Conservation (phyloP, 2,113 vertebrate genomes). For the Pandion haliaetus region DNA sequence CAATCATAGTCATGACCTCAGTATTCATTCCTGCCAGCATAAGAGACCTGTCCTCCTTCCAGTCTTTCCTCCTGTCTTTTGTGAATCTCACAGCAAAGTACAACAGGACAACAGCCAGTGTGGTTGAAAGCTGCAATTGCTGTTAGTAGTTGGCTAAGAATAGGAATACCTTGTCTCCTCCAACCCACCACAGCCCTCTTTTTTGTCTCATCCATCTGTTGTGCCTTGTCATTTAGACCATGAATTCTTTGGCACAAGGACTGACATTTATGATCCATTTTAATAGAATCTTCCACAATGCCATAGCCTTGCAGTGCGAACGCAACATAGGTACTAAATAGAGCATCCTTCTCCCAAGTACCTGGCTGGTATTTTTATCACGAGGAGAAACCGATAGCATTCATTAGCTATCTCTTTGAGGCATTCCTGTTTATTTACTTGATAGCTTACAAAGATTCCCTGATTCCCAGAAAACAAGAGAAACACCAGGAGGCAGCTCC, state of each 20-base stretch:
- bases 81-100: not conserved
- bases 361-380: not conserved
- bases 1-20: not conserved
- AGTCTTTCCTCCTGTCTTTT: not conserved
- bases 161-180: not conserved
- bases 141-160: not conserved
- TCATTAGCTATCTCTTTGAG: not conserved
- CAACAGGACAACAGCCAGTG: not conserved
- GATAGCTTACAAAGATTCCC: not conserved
- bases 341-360: not conserved
- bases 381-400: not conserved
- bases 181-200: not conserved
- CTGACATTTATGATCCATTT: not conserved
- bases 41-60: not conserved
- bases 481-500: not conserved
- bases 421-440: not conserved
- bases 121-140: not conserved
- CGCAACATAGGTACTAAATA: not conserved
- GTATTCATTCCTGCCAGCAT: not conserved
- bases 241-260: slow-evolving; percentile 4
- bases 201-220: slow-evolving; percentile 23
- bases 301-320: not conserved
- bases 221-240: slow-evolving; percentile 8
- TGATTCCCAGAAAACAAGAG: not conserved
- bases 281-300: not conserved